Base-by-base conservation (phyloP, 1,140 invertebrate genomes). In the Camponotus pennsylvanicus region DNA sequence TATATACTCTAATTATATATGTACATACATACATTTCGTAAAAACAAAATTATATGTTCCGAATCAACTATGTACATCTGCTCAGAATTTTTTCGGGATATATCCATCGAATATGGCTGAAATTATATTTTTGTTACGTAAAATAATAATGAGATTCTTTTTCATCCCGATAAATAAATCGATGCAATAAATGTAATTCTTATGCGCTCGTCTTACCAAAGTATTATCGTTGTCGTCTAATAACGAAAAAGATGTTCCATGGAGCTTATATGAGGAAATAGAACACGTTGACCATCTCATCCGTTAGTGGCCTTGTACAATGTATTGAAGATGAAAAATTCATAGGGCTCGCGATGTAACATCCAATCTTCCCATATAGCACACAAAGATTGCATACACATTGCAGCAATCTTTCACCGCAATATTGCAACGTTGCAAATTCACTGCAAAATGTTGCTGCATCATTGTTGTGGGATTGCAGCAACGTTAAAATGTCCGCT, bases 271-370 rank as follows among this genome's bases (percentile, higher is more conserved):
- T 57, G 45, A 37, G 40, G 3, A 83, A 55, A 73, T 83, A 83
- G 67, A 83, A 83, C 79, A 75, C 69, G 67, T 61, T 49, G 55
- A 42, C 69, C 8, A 71, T 83, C 55, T 83, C 40, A 69, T 73
- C 40, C 32, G 13, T 15, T 69, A 83, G 55, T 83, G 7, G 79
- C 40, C 79, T 57, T 73, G 40, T 75, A 83, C 21, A 21, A 21
- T 52, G 18, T 83, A 83, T 83, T 61, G 69, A 70, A 18, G 57
- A 83, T 83, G 79, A 83, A 83, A 83, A 75, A 83, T 83, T 83
- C 79, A 83, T 83, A 32, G 40, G n/a, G 13, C 40, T 82, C 55
- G 49, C 27, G 75, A 82, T 71, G 55, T 40, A 83, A 49, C 69
- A 55, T 83, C 55, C 55, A 83, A 73, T 83, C 55, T 75, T n/a